Percentiles rank a stretch among this genome's conserved stretches.
phyloP scores from a whole-genome alignment of 2,797 vertebrate genomes.

The Hippoglossus hippoglossus region DNA sequence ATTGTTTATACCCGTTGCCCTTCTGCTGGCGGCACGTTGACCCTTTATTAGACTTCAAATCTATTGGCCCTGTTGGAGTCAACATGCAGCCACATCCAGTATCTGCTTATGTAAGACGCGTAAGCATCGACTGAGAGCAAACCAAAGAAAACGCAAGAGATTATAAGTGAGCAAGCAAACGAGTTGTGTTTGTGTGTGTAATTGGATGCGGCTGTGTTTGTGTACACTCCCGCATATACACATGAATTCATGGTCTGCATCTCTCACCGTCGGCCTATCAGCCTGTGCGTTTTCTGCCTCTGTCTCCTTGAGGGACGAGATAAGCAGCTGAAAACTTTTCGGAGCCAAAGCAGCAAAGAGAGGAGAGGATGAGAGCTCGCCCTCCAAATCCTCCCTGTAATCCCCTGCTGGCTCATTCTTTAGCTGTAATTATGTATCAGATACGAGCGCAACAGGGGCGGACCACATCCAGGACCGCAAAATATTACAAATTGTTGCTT shows the following conservation, averaged over 20 bases:
- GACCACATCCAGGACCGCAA: conserved; percentile 34
- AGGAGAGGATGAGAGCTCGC: conserved; percentile 53
- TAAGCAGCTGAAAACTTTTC: conserved; percentile 63
- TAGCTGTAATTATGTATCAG: conserved; percentile 67
- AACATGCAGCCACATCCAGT: conserved; percentile 18
- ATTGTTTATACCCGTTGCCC: neutral
- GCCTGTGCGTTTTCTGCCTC: conserved; percentile 43
- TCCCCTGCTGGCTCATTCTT: conserved; percentile 59
- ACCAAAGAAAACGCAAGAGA: conserved; percentile 41
- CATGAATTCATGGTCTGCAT: conserved; percentile 36
- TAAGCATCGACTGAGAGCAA: conserved; percentile 24
- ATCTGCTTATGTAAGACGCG: conserved; percentile 53
- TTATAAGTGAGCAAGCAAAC: conserved; percentile 35
- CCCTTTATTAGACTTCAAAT: conserved; percentile 23
- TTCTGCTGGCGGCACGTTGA: conserved; percentile 19
- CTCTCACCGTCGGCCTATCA: conserved; percentile 32
- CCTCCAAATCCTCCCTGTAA: conserved; percentile 61
- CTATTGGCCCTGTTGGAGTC: conserved; percentile 8
- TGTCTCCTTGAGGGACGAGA: conserved; percentile 57
- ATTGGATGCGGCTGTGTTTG: conserved; percentile 60
- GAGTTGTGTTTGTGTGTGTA: conserved; percentile 45
- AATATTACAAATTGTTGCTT: conserved; percentile 47
- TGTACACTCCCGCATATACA: conserved; percentile 34
- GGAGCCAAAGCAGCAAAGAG: conserved; percentile 34
- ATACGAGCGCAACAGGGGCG: conserved; percentile 51